Percentiles rank a stretch among this genome's conserved stretches.
phyloP scores from a whole-genome alignment of 1,140 invertebrate genomes.

The Papilio machaon region DNA sequence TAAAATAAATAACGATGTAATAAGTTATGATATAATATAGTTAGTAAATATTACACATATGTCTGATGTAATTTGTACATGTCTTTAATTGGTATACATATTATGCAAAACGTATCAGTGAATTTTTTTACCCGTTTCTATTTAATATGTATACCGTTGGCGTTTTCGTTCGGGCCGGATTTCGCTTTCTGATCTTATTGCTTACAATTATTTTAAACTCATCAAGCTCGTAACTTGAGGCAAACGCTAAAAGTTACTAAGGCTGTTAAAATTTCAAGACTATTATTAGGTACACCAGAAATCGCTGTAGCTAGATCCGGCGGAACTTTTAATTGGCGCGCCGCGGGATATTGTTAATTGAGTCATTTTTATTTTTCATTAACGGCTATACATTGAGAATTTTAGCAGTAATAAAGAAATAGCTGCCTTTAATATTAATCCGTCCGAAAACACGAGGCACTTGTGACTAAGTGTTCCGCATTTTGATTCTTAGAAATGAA shows the following conservation, averaged over 20 bases:
- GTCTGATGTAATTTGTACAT: too few species aligned
- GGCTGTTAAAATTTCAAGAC: slow-evolving; percentile 64
- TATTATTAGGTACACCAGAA: slow-evolving; percentile 56
- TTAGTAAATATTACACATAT: too few species aligned
- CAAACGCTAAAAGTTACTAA: slow-evolving; percentile 49
- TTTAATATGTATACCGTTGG: too few species aligned
- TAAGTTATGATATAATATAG: too few species aligned
- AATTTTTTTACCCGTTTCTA: too few species aligned
- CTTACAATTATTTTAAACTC: slow-evolving; percentile 30
- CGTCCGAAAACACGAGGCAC: too few species aligned
- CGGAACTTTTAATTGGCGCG: slow-evolving; percentile 74
- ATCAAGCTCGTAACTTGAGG: slow-evolving; percentile 44
- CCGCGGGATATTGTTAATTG: slow-evolving; percentile 63
- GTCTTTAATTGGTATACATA: too few species aligned
- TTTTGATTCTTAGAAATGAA: too few species aligned
- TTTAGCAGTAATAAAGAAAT: slow-evolving; percentile 4
- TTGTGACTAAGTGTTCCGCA: too few species aligned
- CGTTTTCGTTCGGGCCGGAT: too few species aligned
- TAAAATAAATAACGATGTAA: neutral
- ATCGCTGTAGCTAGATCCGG: slow-evolving; percentile 53
- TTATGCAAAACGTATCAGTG: too few species aligned
- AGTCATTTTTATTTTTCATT: slow-evolving; percentile 44
- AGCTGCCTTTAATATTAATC: too few species aligned
- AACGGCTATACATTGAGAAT: slow-evolving; percentile 38
- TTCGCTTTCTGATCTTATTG: neutral